Evolutionary conservation across 2,888 invertebrate species (phyloP).

Genomic region (Mesorhabditis sp.): DNA sequence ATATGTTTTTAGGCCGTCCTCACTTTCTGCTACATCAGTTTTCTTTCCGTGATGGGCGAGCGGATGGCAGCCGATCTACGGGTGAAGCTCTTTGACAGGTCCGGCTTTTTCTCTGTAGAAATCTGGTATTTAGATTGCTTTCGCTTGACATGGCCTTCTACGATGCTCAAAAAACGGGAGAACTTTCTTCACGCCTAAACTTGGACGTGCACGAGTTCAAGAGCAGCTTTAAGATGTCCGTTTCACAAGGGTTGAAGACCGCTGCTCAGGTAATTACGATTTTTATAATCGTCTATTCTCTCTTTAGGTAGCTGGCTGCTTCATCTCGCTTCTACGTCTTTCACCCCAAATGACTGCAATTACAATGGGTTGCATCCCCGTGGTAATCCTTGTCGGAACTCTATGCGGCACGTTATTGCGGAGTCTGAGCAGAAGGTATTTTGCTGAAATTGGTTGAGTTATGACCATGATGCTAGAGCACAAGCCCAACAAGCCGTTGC

Average conservation of each 20-base stretch:
- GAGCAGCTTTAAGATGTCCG: constrained; percentile 86
- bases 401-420: constrained; percentile 74
- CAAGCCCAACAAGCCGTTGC: constrained; percentile 69
- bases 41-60: constrained; percentile 83
- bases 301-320: constrained; percentile 69
- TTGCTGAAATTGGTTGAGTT: not conserved
- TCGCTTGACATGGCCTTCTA: constrained; percentile 7
- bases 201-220: constrained; percentile 95
- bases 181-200: constrained; percentile 84
- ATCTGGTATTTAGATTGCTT: constrained; percentile 63
- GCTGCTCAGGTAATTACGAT: constrained; percentile 71
- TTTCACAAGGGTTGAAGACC: constrained; percentile 85
- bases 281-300: constrained; percentile 15
- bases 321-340: constrained; percentile 76
- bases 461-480: constrained; percentile 21
- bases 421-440: constrained; percentile 34
- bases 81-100: constrained; percentile 27
- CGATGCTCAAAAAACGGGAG: constrained; percentile 65
- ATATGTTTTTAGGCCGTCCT: constrained; percentile 70
- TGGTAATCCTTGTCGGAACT: constrained; percentile 79
- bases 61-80: constrained; percentile 78
- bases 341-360: constrained; percentile 84
- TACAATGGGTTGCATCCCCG: constrained; percentile 79
- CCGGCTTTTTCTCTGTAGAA: not conserved
- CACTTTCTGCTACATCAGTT: constrained; percentile 83